Percentiles rank a stretch among this genome's conserved stretches.
Conservation (phyloP, 2,113 vertebrate species). For the Cygnus atratus region DNA sequence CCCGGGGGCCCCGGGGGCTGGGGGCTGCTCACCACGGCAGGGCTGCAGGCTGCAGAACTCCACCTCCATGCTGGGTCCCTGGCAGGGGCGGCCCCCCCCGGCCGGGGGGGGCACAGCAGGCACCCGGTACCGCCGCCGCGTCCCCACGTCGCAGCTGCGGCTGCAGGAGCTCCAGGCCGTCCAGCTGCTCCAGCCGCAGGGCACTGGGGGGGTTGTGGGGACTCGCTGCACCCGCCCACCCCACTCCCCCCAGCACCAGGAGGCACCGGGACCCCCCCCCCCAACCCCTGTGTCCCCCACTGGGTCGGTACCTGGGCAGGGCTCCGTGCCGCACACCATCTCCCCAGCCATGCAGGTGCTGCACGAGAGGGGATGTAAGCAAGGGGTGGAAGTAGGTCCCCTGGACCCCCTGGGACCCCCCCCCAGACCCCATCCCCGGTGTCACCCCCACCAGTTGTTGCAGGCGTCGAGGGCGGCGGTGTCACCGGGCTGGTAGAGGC, state of each 20-base stretch:
- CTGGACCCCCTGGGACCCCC: too few species aligned
- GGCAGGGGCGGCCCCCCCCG: slow-evolving; percentile 75
- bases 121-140: slow-evolving; percentile 78
- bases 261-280: neutral
- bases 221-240: too few species aligned
- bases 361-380: neutral
- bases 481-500: slow-evolving; percentile 59
- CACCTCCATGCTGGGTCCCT: slow-evolving; percentile 77
- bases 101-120: neutral
- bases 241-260: neutral
- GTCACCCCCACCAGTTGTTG: slow-evolving; percentile 83
- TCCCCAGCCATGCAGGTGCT: slow-evolving; percentile 85
- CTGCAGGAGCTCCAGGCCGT: slow-evolving; percentile 85
- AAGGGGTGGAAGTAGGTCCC: neutral
- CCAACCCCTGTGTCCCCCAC: neutral
- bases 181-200: slow-evolving; percentile 89
- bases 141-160: slow-evolving; percentile 84
- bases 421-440: too few species aligned
- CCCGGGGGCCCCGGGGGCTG: neutral
- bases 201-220: neutral
- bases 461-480: slow-evolving; percentile 73
- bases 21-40: slow-evolving; percentile 67
- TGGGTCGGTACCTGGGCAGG: slow-evolving; percentile 79
- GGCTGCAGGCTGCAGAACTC: slow-evolving; percentile 85
- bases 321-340: slow-evolving; percentile 78